A percentile compares a stretch with the other conserved stretches of the same genome.
Conservation (phyloP, 2,888 invertebrate genomes). For the Drosophila percnosoma region DNA sequence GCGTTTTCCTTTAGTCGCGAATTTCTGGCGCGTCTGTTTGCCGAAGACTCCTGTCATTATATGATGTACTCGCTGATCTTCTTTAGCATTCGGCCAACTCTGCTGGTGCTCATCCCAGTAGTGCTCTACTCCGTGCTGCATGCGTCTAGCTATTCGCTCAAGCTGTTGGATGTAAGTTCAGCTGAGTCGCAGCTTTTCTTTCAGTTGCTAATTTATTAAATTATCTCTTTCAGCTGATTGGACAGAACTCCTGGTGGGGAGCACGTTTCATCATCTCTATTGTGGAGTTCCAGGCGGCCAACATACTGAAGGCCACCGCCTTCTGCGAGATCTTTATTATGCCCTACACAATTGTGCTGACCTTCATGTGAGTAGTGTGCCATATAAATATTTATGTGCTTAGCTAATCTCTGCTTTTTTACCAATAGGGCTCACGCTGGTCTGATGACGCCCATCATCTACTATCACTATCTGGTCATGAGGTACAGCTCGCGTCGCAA, state of each 20-base stretch:
- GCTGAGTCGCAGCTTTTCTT: neutral
- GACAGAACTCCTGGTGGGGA: conserved; percentile 96
- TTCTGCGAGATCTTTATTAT: conserved; percentile 97
- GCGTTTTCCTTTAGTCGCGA: conserved; percentile 92
- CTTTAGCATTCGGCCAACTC: conserved; percentile 94
- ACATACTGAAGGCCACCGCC: conserved; percentile 95
- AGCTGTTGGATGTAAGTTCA: conserved; percentile 93
- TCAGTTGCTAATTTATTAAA: neutral
- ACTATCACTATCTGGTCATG: conserved; percentile 97
- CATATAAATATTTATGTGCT: neutral
- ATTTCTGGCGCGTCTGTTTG: conserved; percentile 91
- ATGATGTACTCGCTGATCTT: conserved; percentile 98
- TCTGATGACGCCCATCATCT: conserved; percentile 96
- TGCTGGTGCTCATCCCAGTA: conserved; percentile 95
- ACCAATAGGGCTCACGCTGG: conserved; percentile 93
- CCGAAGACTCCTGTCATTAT: conserved; percentile 98
- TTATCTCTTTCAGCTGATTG: conserved; percentile 89
- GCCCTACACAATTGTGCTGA: conserved; percentile 92
- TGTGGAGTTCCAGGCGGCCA: conserved; percentile 95
- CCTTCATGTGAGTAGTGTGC: conserved; percentile 91
- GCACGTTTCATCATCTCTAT: conserved; percentile 93
- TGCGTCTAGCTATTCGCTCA: conserved; percentile 95
- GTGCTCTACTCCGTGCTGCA: conserved; percentile 96
- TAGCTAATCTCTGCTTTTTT: neutral
- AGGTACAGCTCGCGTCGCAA: conserved; percentile 97